Evolutionary conservation across 2,888 invertebrate genomes (phyloP), one percentile per base, ranked within the genome.

Genomic region (Hypena proboscidalis): DNA sequence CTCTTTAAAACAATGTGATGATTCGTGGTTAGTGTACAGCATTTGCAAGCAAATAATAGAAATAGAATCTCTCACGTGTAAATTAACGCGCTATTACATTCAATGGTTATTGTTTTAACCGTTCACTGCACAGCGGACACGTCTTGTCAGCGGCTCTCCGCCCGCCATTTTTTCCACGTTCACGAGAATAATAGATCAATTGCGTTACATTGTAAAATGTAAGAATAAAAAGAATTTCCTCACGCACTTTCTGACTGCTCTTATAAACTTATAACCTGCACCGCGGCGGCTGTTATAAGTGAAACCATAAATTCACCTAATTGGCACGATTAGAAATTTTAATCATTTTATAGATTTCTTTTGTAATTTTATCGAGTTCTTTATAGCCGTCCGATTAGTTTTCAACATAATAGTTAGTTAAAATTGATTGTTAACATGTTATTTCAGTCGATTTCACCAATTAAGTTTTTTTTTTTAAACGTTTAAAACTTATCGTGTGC

Each of bases 331-430:
- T 89, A 87, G 81, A 85, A 82, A 68, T 81, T 81, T 82, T 83
- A 85, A 88, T 86, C 77, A 88, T 87, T 89, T 86, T 85, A 87
- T 85, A 77, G 84, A 83, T 85, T 89, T 85, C 88, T 88, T 87
- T 88, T 89, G 85, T 89, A 87, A 85, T 85, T 82, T 87, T 87
- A 88, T 87, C 84, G 87, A 67, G 70, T 74, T 74, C 78, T 85
- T 87, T 85, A 84, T 81, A 62, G 78, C 74, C 71, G 70, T 53
- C 63, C 80, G 81, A 83, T 84, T 85, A 85, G 80, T 84, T 85
- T 77, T 75, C 77, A 78, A 74, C 80, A 79, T 80, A 85, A 80
- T 83, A 77, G 83, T 83, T 80, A 70, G 77, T 80, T 76, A 73
- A 74, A 84, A 86, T 86, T 85, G 84, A 87, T 86, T 85, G 88